Base-by-base conservation (phyloP, 2,888 invertebrate genomes). In the Glyphotaelius pellucidus region DNA sequence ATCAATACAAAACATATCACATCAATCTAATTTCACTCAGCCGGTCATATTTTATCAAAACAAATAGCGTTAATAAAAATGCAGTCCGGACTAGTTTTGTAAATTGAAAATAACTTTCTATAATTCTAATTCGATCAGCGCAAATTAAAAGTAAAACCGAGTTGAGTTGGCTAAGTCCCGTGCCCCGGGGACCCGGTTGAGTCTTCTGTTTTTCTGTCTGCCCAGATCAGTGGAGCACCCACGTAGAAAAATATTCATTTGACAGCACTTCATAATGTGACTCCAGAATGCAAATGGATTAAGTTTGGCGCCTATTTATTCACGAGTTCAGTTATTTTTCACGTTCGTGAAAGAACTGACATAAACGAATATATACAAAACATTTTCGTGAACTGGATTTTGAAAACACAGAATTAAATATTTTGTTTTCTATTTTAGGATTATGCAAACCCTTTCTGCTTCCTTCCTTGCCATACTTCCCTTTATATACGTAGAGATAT, bases 191-290 rank as follows among this genome's bases (percentile, higher is more conserved):
- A 32, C 19, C 81, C 15, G 81, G 81, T 31, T 32, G 5, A 81
- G 81, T 81, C 81, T 81, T 81, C 30, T 81, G 31, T 81, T 81
- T 83, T 81, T 84, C 35, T 84, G 84, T 84, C 32, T 25, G 52
- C 87, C 87, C 30, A 52, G 52, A 12, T 89, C 88, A 89, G n/a
- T 89, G 42, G 79, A 89, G 88, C 88, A 79, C 88, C 88, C 79
- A 89, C 88, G 79, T 89, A 79, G 79, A 89, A 80, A 79, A 89
- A 80, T 89, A 79, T 35, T 35, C 52, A 42, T 79, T 80, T 89
- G 88, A 89, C 88, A 79, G 88, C 88, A 32, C 80, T 35, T 89
- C 88, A 89, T 19, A 31, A 67, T 3, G n/a, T 52, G 11, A 25
- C 31, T 31, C 67, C 52, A 67, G 87, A 47, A 31, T 87, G 31